Conservation (phyloP, 1,140 invertebrate species). For the Pogonus chalceus region DNA sequence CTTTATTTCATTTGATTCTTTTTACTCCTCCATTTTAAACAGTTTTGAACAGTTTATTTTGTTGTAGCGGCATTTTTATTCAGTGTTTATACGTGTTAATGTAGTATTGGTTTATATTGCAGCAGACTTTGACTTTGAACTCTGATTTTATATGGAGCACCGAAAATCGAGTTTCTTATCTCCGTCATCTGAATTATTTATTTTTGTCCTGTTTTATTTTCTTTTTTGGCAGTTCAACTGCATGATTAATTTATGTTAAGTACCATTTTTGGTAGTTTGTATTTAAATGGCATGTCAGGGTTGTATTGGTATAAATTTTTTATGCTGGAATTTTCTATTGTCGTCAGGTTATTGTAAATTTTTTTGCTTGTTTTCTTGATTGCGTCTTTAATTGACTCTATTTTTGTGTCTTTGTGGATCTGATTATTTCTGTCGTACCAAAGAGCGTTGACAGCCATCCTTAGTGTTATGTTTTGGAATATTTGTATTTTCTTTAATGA, state of each 20-base stretch:
- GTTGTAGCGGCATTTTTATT: no score
- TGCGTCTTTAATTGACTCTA: not conserved
- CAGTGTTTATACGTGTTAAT: no score
- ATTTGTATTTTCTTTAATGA: slow-evolving; percentile 15
- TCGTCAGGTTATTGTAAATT: not conserved
- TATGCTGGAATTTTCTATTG: not conserved
- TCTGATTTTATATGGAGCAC: no score
- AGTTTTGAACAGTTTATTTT: no score
- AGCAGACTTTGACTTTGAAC: no score
- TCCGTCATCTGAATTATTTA: not conserved
- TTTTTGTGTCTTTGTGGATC: slow-evolving; percentile 10
- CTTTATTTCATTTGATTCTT: no score
- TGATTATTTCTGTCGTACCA: slow-evolving; percentile 13
- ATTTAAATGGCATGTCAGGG: not conserved
- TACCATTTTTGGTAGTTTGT: slow-evolving; percentile 1
- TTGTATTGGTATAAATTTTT: not conserved
- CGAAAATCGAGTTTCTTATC: not conserved
- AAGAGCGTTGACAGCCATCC: slow-evolving; percentile 11
- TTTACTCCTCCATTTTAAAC: no score
- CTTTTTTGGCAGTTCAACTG: not conserved
- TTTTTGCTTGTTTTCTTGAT: not conserved
- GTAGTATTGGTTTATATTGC: no score
- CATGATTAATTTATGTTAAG: not conserved
- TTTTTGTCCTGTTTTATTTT: not conserved
- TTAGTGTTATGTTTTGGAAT: slow-evolving; percentile 15